A percentile compares a stretch with the other conserved stretches of the same genome.
Evolutionary conservation across 2,797 vertebrate species (phyloP).

Genomic region (Picus viridis): DNA sequence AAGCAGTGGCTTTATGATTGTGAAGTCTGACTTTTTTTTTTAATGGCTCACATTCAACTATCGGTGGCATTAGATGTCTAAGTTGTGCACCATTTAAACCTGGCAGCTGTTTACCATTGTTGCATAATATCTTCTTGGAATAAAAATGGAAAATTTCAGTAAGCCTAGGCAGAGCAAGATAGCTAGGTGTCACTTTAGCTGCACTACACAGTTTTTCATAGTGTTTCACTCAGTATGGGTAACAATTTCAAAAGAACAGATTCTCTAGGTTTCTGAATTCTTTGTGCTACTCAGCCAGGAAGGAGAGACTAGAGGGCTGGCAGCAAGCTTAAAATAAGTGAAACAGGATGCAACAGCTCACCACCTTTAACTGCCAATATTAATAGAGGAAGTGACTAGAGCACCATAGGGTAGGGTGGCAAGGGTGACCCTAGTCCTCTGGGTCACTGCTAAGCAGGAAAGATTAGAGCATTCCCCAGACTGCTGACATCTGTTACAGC

Average conservation of each 20-base stretch:
- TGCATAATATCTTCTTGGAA: constrained; percentile 7
- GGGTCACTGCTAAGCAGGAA: not conserved
- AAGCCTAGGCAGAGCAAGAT: not conserved
- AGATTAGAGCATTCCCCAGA: not conserved
- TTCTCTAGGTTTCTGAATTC: not conserved
- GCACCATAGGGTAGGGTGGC: not conserved
- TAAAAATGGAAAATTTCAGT: not conserved
- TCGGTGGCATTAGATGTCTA: constrained; percentile 21
- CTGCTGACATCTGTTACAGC: not conserved
- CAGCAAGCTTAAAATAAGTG: not conserved
- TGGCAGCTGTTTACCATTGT: constrained; percentile 37
- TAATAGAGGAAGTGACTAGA: not conserved
- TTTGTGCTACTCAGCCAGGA: not conserved
- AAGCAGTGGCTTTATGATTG: constrained; percentile 33
- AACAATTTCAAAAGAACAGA: not conserved
- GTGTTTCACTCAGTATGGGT: not conserved
- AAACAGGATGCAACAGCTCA: not conserved
- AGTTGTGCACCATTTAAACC: constrained; percentile 26
- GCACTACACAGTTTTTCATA: not conserved
- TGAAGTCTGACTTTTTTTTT: constrained; percentile 22
- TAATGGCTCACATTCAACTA: constrained; percentile 12
- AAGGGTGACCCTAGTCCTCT: not conserved
- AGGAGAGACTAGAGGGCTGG: not conserved
- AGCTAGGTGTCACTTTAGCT: not conserved
- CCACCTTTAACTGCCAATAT: not conserved